Base-by-base conservation (phyloP, 2,113 vertebrate species). In the Ophthalmolycus amberensis region DNA sequence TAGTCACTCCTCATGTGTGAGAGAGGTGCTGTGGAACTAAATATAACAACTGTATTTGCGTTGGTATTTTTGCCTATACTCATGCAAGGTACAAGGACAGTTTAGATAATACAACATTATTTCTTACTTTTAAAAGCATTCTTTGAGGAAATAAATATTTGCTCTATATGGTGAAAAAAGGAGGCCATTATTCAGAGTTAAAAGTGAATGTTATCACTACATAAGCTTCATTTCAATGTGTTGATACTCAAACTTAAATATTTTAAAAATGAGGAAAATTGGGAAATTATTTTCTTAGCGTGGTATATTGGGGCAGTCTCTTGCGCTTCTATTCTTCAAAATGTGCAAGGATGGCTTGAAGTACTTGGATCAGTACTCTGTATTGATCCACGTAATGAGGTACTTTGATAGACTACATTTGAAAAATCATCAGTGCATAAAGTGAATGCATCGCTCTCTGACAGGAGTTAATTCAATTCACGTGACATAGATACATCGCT, bases 361-460 rank as follows among this genome's bases (percentile, higher is more conserved):
- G 44, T 12, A 25, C 52, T 73, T 27, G 12, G 29, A 75, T 65
- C 63, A 70, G 22, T 52, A n/a, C 44, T 48, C 44, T 58, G 20
- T 58, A 70, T 59, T 70, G 40, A 70, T 58, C 16, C 38, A 20
- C 48, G 14, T 54, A 29, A 79, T 79, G 32, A 62, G 42, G 11
- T 29, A n/a, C 27, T 40, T 1, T 50, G 18, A 63, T 58, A 56
- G 42, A 67, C 16, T 34, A 6, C 25, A 27, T 76, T 27, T 52
- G 29, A 37, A 48, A 64, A 75, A 44, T 52, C 29, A 7, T 46
- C 60, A 1, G 42, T 8, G 71, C 34, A 29, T 22, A 3, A 27
- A 71, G 60, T 29, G 62, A 63, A 72, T 12, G 37, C 54, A 22
- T 62, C 11, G 14, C 71, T 79, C 25, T 37, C 11, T 75, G 75